Evolutionary conservation across 2,797 vertebrate genomes (phyloP), one percentile per base, ranked within the genome.

Genomic region (Threskiornis aethiopicus): DNA sequence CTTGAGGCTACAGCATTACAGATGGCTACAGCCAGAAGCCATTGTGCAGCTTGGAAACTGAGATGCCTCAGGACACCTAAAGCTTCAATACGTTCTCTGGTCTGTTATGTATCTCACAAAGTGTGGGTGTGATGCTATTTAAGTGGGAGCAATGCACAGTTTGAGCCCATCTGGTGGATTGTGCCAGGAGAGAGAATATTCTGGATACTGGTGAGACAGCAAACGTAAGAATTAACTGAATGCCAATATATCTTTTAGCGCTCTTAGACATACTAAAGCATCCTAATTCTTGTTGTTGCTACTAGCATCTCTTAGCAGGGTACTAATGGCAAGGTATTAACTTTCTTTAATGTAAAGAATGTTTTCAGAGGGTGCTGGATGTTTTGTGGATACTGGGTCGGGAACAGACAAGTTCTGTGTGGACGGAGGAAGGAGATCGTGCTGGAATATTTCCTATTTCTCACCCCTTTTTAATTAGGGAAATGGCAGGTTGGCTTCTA

Each of bases 341-440:
- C 28, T 59, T 88, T 29, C 26, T 61, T 59, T 44, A 42, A 64
- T 2, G 5, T 31, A 19, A 42, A 44, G 15, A 9, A 22, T 42
- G 29, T 42, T 84, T 46, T 89, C 33, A 72, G 37, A 47, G 33
- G 8, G 12, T 20, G 21, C 25, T 55, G 41, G 20, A 33, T 35
- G 20, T 20, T 82, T 52, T 57, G 15, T 16, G 3, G 28, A 33
- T 2, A 1, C 19, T 1, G 1, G 6, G 6, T 66, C 42, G 9
- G 49, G 29, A 96, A 19, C 7, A 28, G 33, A n/a, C 4, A 42
- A 73, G 22, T 11, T 25, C 18, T 13, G 2, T 46, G 65, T 35
- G 25, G 69, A 37, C 17, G 58, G 17, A 28, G 49, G 44, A 69
- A 62, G 29, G 42, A 76, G 10, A 55, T 12, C 3, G 4, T 65